Evolutionary conservation across 2,888 invertebrate species (phyloP).

Genomic region (Lepidochitona cinerea): DNA sequence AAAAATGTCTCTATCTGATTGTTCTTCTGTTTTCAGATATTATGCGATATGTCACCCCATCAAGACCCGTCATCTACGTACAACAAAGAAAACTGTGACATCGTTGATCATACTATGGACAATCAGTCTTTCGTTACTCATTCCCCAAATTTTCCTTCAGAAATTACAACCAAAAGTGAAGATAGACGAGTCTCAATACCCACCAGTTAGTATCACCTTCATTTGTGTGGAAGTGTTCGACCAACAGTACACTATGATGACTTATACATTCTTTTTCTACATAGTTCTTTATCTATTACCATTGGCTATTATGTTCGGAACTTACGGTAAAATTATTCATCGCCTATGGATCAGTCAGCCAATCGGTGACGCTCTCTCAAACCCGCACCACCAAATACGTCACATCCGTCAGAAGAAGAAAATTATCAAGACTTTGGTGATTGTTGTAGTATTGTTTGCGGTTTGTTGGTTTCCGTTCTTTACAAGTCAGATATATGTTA

Average conservation of each 20-base stretch:
- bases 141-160: constrained; percentile 17
- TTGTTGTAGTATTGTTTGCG: constrained; percentile 33
- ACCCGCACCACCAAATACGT: constrained; percentile 17
- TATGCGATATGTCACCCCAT: constrained; percentile 39
- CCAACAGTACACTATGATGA: neutral
- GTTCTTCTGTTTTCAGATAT: constrained; percentile 21
- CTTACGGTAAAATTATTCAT: constrained; percentile 31
- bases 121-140: constrained; percentile 18
- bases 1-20: neutral
- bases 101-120: constrained; percentile 26
- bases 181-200: neutral
- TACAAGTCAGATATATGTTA: constrained; percentile 23
- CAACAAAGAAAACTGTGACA: constrained; percentile 23
- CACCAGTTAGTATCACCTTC: neutral
- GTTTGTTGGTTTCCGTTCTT: constrained; percentile 41
- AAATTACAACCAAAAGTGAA: neutral
- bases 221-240: constrained; percentile 1
- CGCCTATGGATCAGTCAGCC: constrained; percentile 32
- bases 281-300: constrained; percentile 28
- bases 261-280: constrained; percentile 25
- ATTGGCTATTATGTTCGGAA: constrained; percentile 25
- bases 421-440: constrained; percentile 36
- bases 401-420: constrained; percentile 31
- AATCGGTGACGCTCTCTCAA: constrained; percentile 32
- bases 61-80: constrained; percentile 33